Conservation (phyloP, 2,113 vertebrate genomes). For the Chamaea fasciata region DNA sequence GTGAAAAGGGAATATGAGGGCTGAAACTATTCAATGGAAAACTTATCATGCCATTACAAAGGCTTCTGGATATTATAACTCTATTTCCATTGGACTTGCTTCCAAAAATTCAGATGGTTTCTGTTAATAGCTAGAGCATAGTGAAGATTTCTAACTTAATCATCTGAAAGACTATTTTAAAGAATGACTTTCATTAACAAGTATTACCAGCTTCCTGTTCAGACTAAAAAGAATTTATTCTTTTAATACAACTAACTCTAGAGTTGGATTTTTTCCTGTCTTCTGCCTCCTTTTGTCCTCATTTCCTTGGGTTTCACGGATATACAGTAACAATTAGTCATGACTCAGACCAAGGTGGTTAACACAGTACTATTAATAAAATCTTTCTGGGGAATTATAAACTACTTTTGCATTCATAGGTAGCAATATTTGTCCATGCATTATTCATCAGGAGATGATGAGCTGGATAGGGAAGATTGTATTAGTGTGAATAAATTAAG, state of each 20-base stretch:
- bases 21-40: neutral
- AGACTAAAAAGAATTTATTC: conserved; percentile 43
- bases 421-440: conserved; percentile 47
- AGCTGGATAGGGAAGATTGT: conserved; percentile 19
- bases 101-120: conserved; percentile 26
- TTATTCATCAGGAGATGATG: conserved; percentile 50
- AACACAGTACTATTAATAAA: conserved; percentile 54
- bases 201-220: conserved; percentile 36
- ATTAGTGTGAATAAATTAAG: conserved; percentile 36
- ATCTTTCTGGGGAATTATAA: conserved; percentile 21
- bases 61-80: conserved; percentile 18
- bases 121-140: conserved; percentile 26
- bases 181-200: conserved; percentile 35
- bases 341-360: conserved; percentile 41
- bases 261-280: neutral
- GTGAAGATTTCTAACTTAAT: conserved; percentile 26
- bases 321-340: conserved; percentile 48
- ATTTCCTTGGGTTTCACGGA: conserved; percentile 29
- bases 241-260: neutral
- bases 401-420: neutral
- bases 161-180: conserved; percentile 48
- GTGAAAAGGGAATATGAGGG: neutral
- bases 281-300: conserved; percentile 14
- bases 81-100: neutral
- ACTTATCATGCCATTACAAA: neutral